Evolutionary conservation across 1,140 invertebrate genomes (phyloP).

Genomic region (Drosophila insularis): DNA sequence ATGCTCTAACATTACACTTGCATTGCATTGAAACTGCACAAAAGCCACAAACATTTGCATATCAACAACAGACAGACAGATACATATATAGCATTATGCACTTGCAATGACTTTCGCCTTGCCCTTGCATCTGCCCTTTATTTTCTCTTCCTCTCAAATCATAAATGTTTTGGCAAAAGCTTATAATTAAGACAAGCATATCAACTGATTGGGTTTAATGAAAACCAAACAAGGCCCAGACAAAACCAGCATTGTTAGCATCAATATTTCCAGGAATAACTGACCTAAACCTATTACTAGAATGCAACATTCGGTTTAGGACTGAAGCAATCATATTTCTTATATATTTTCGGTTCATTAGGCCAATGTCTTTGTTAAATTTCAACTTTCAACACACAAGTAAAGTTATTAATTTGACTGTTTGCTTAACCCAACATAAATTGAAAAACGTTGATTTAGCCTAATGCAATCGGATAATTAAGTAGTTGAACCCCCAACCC

Average conservation of each 20-base stretch:
- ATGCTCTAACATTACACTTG: conserved; percentile 4
- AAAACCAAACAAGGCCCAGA: conserved; percentile 57
- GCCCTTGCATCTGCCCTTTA: no score
- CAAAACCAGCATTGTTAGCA: neutral
- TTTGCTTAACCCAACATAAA: conserved; percentile 1
- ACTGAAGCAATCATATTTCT: neutral
- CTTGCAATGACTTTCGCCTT: conserved; percentile 29
- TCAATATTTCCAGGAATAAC: no score
- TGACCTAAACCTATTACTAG: no score
- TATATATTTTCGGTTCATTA: neutral
- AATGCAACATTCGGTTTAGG: no score
- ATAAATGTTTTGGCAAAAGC: conserved; percentile 75
- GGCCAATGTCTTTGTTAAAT: neutral
- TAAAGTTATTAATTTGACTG: no score
- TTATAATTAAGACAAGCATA: conserved; percentile 77
- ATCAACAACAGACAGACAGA: conserved; percentile 29
- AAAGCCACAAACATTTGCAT: conserved; percentile 63
- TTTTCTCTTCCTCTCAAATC: conserved; percentile 63
- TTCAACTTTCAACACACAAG: no score
- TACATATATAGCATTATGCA: conserved; percentile 27
- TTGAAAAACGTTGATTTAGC: conserved; percentile 1
- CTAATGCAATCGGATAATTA: conserved; percentile 49
- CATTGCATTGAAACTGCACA: conserved; percentile 46
- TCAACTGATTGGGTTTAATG: conserved; percentile 70
- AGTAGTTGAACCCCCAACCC: conserved; percentile 10